Evolutionary conservation across 2,797 vertebrate genomes (phyloP), one percentile per base, ranked within the genome.

Genomic region (Argyrosomus regius): DNA sequence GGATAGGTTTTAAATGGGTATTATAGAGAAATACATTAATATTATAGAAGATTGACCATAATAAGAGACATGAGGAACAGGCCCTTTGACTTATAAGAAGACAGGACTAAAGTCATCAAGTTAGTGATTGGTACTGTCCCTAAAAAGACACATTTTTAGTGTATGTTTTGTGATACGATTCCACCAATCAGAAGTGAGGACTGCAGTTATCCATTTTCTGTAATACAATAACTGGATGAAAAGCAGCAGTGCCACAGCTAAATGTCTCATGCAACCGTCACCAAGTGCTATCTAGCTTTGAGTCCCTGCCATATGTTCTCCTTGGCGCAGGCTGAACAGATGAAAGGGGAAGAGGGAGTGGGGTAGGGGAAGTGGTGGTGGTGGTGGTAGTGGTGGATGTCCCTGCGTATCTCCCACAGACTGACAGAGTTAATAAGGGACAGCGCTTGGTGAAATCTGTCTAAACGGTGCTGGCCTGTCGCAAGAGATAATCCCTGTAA

Each of bases 381-480:
- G 26, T 7, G 52, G 18, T 22, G 54, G 43, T 24, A 52, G 22
- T 17, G 68, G 11, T 48, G 66, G 41, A 31, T 54, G 28, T 56
- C 22, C 62, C 50, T 66, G 67, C 61, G 16, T 53, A 61, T 66
- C 71, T 79, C 68, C 67, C 57, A 46, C 75, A 89, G 83, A 77
- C 71, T 89, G 78, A 85, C 85, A 81, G 63, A 76, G 81, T 72
- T 92, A 91, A 92, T 88, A 83, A 86, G 87, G 75, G 84, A 85
- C 82, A 72, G 77, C 18, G 79, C 75, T 73, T 5, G 14, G 31
- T 81, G 81, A 86, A 89, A 87, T 86, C 82, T 88, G 88, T 90
- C 87, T 61, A 77, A 90, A 86, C 12, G 61, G 13, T 72, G 46
- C 61, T 14, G 35, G 74, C 67, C 49, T 78, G 87, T 81, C 31